Evolutionary conservation across 2,113 vertebrate genomes (phyloP).

Genomic region (Tyrannus savana): DNA sequence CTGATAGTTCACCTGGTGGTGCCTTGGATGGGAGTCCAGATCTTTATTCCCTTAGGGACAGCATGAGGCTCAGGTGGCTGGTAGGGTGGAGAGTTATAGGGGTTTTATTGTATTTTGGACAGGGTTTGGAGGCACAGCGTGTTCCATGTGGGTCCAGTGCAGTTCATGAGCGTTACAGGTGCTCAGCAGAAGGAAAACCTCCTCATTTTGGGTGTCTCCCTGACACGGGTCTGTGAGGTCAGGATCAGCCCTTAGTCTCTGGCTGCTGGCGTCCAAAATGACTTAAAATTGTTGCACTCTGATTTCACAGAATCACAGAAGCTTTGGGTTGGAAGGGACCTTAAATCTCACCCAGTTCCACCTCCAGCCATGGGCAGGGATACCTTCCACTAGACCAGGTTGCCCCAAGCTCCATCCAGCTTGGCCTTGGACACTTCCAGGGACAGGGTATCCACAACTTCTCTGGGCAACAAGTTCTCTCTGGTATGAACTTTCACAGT

Average conservation of each 20-base stretch:
- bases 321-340: not conserved
- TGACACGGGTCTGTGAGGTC: rapidly evolving
- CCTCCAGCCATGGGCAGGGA: not conserved
- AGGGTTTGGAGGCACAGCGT: rapidly evolving
- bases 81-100: rapidly evolving
- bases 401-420: not conserved
- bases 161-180: not conserved
- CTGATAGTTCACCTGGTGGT: rapidly evolving
- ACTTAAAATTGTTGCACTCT: not conserved
- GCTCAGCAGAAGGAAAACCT: not conserved
- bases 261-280: not conserved
- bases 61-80: not conserved
- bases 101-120: not conserved
- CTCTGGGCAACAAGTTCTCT: not conserved
- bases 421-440: too few relatives aligned
- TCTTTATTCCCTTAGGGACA: not conserved
- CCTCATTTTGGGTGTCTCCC: not conserved
- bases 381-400: not conserved
- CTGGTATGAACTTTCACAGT: not conserved
- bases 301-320: not conserved
- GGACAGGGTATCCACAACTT: not conserved
- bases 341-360: not conserved
- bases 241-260: not conserved
- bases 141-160: not conserved
- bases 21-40: not conserved